phyloP scores from a whole-genome alignment of 2,113 vertebrate species.

The Lonchura striata region DNA sequence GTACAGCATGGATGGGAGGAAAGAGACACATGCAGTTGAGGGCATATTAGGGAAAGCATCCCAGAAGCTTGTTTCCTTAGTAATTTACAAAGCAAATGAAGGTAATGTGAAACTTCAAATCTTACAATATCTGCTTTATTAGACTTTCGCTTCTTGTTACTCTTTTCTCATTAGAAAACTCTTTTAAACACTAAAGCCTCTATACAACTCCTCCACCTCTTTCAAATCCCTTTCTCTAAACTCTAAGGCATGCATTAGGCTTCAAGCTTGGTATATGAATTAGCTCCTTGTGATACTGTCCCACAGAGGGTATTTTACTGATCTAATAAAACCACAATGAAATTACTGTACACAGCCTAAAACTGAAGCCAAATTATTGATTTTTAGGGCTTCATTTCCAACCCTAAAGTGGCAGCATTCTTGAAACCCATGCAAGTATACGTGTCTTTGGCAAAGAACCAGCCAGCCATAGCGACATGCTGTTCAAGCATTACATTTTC shows the following conservation, averaged over 20 bases:
- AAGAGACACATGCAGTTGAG: not conserved
- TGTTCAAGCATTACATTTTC: slow-evolving; percentile 31
- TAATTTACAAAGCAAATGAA: slow-evolving; percentile 56
- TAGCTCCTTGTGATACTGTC: slow-evolving; percentile 40
- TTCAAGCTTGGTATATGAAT: slow-evolving; percentile 34
- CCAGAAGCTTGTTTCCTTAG: slow-evolving; percentile 6
- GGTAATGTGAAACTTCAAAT: slow-evolving; percentile 36
- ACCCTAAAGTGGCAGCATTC: slow-evolving; percentile 12
- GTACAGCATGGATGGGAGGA: not conserved
- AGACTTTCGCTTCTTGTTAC: slow-evolving; percentile 54
- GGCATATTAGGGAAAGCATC: not conserved
- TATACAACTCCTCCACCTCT: slow-evolving; percentile 9
- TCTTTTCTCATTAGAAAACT: slow-evolving; percentile 48
- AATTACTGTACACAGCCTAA: slow-evolving; percentile 59
- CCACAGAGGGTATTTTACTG: slow-evolving; percentile 49
- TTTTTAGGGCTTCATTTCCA: slow-evolving; percentile 52
- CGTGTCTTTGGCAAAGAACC: slow-evolving; percentile 28
- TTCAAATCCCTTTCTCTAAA: slow-evolving; percentile 17
- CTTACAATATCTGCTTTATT: slow-evolving; percentile 58
- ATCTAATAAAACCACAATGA: slow-evolving; percentile 66
- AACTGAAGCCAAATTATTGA: slow-evolving; percentile 58
- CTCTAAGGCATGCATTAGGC: not conserved
- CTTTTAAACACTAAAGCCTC: slow-evolving; percentile 50
- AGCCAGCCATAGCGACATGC: slow-evolving; percentile 4
- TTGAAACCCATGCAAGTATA: slow-evolving; percentile 47